Base-by-base conservation (phyloP, 2,888 invertebrate species). In the Melanophora roralis region DNA sequence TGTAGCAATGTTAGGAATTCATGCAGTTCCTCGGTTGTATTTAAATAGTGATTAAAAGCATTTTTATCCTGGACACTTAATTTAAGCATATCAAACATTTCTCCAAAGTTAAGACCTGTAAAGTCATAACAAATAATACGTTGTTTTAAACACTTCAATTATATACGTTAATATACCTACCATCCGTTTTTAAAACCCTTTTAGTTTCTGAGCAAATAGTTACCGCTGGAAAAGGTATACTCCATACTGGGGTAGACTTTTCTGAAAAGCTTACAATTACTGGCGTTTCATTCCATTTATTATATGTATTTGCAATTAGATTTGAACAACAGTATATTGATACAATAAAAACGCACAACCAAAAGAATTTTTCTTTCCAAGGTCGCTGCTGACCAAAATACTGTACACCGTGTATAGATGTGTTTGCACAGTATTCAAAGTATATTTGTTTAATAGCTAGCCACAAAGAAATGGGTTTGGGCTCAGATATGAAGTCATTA, bases 231-330 rank as follows among this genome's bases (percentile, higher is more conserved):
- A 89, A 89, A 0, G 89, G 89, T 73, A 89, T 88, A 65, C 84
- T 87, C 88, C 88, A 89, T 0, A 89, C 87, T 2, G 89, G 88
- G 2, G 94, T 94, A 0, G 94, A 92, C 73, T 92, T 93, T 87
- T 94, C 93, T 0, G 94, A 93, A 86, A 94, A 94, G 84, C 93
- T 94, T 1, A 94, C 94, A 68, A 94, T 93, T 1, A 94, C 93
- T 0, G 94, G 94, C 74, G 92, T 93, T 78, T 91, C 92, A 65
- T 92, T 91, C 94, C 94, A 94, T 86, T 94, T 94, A 67, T 91
- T 90, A 90, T 93, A 94, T 7, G 93, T 92, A 86, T 92, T 92
- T 68, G 89, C 87, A 55, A 94, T 93, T 2, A 93, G 87, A 43
- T 89, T 90, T 16, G 91, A 87, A 82, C 93, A 93, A 19, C 92